phyloP scores from a whole-genome alignment of 2,113 vertebrate species.

The Nothocercus julius region DNA sequence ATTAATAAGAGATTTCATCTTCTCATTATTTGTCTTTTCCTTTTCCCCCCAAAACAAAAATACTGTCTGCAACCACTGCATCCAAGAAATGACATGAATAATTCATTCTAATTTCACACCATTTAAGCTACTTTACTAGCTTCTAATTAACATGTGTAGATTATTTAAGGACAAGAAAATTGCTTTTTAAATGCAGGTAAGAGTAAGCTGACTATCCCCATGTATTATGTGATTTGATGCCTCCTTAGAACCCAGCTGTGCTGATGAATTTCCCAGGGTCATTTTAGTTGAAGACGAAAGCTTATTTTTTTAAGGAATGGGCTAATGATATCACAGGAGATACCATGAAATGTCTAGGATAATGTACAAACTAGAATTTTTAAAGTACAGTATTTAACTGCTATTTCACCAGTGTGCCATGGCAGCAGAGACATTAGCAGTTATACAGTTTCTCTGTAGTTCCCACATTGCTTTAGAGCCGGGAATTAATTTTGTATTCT shows the following conservation, averaged over 20 bases:
- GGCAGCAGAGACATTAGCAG: background rate
- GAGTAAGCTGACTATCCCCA: slow-evolving; percentile 28
- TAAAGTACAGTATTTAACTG: background rate
- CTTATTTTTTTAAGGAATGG: background rate
- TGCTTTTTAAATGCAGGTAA: slow-evolving; percentile 74
- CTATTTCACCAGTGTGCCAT: background rate
- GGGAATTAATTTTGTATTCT: background rate
- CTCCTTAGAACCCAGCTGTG: background rate
- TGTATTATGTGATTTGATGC: slow-evolving; percentile 27
- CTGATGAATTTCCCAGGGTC: background rate
- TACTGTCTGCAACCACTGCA: slow-evolving; percentile 10
- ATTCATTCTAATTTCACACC: slow-evolving; percentile 72
- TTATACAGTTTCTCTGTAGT: background rate
- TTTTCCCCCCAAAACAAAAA: slow-evolving; percentile 32
- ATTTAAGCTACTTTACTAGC: slow-evolving; percentile 70
- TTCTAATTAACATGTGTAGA: slow-evolving; percentile 71
- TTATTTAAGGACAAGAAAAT: slow-evolving; percentile 76
- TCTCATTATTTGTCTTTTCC: slow-evolving; percentile 44
- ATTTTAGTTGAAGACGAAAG: background rate
- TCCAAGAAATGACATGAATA: slow-evolving; percentile 67
- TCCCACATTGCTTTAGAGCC: background rate
- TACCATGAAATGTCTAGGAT: background rate
- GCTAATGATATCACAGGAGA: background rate
- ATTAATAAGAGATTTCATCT: slow-evolving; percentile 34
- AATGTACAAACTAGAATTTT: background rate